These are phyloP conservation scores for Pedicia rivosa DNA, from an alignment of 2,888 invertebrate species.

Conservation along the genomic window DNA sequence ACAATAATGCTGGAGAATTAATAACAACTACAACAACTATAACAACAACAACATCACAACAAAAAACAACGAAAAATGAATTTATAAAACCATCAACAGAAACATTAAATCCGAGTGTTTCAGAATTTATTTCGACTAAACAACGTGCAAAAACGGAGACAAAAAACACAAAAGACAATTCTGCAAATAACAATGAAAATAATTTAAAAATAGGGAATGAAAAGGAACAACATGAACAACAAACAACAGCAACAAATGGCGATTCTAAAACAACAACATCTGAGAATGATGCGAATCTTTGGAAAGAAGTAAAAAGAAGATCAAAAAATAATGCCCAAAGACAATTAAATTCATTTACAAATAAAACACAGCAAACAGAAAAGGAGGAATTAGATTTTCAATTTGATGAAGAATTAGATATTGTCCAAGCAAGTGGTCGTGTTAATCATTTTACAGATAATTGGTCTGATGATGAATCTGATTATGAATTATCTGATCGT, in stretches of 20 bases:
- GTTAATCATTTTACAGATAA: slow-evolving; percentile 61
- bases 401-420: slow-evolving; percentile 90
- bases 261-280: slow-evolving; percentile 5
- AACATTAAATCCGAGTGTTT: slow-evolving; percentile 68
- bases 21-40: background rate
- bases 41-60: too few species aligned
- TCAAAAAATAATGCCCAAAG: background rate
- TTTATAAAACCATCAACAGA: slow-evolving; percentile 24
- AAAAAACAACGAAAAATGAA: background rate
- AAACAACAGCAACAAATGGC: slow-evolving; percentile 35
- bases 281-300: slow-evolving; percentile 27
- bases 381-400: slow-evolving; percentile 89
- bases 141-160: slow-evolving; percentile 1
- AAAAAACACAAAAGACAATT: slow-evolving; percentile 12
- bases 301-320: slow-evolving; percentile 10
- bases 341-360: background rate
- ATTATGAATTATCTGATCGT: slow-evolving; percentile 79
- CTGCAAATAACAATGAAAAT: slow-evolving; percentile 10
- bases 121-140: slow-evolving; percentile 60
- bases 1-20: too few species aligned
- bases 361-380: slow-evolving; percentile 16
- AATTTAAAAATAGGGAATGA: too few species aligned
- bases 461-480: slow-evolving; percentile 68
- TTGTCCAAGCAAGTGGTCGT: slow-evolving; percentile 51
- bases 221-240: slow-evolving; percentile 42